Evolutionary conservation across 2,797 vertebrate genomes (phyloP).

Genomic region (Pseudochirops cupreus): DNA sequence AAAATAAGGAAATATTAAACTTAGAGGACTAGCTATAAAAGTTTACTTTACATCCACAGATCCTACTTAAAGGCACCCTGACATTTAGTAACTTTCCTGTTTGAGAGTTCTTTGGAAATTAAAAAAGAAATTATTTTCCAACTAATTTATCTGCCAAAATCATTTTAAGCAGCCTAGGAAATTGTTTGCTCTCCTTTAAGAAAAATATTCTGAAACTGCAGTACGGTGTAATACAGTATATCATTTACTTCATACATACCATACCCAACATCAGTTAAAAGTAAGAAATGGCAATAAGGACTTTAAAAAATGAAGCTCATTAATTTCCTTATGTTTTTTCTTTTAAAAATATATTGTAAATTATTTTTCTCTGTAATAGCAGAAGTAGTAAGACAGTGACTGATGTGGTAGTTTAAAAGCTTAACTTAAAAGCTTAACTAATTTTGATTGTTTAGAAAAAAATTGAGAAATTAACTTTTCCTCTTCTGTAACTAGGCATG

Average conservation of each 20-base stretch:
- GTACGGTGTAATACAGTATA: not conserved
- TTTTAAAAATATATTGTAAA: conserved; percentile 66
- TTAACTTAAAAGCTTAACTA: not conserved
- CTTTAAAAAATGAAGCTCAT: conserved; percentile 23
- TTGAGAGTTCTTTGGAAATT: conserved; percentile 5
- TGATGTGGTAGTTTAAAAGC: conserved; percentile 13
- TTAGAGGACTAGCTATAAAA: not conserved
- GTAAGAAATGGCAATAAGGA: conserved; percentile 54
- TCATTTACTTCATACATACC: conserved; percentile 18
- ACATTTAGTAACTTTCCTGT: not conserved
- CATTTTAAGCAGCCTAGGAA: conserved; percentile 23
- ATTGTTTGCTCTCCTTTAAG: not conserved
- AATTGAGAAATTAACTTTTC: conserved; percentile 24
- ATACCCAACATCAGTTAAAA: conserved; percentile 70
- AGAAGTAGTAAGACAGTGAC: conserved; percentile 49
- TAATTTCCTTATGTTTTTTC: conserved; percentile 60
- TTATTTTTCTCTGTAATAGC: conserved; percentile 68
- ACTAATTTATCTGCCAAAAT: conserved; percentile 28
- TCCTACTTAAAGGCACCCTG: not conserved
- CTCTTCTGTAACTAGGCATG: conserved; percentile 51
- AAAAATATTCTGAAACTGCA: conserved; percentile 42
- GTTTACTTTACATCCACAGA: not conserved
- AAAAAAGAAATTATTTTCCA: conserved; percentile 37
- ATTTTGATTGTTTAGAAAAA: conserved; percentile 59
- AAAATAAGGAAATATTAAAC: not conserved